phyloP scores from a whole-genome alignment of 2,888 invertebrate species.

The Fragum sueziense region DNA sequence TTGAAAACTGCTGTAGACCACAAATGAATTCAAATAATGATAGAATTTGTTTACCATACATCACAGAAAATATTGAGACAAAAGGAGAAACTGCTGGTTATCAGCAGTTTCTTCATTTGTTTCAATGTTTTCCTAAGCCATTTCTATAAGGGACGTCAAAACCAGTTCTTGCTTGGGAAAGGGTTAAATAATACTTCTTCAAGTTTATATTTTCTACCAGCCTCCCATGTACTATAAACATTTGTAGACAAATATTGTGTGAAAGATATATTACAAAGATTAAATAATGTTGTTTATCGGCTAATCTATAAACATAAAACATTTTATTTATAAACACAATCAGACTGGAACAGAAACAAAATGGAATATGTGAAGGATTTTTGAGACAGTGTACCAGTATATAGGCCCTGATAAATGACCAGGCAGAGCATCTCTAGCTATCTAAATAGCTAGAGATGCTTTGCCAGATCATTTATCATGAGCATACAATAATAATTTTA shows the following conservation, averaged over 20 bases:
- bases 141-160: too few species aligned
- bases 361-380: too few species aligned
- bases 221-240: background rate
- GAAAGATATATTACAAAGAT: background rate
- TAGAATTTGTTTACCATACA: too few species aligned
- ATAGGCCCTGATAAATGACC: too few species aligned
- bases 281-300: background rate
- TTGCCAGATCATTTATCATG: too few species aligned
- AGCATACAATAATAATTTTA: too few species aligned
- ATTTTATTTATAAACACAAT: slow-evolving; percentile 1
- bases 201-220: background rate
- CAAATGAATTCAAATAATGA: too few species aligned
- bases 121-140: background rate
- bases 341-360: background rate
- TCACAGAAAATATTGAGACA: too few species aligned
- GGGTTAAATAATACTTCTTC: background rate
- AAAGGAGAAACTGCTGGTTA: background rate
- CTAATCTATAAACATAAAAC: slow-evolving; percentile 2
- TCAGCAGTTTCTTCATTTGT: background rate
- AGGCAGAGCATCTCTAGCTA: too few species aligned
- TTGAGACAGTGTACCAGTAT: too few species aligned
- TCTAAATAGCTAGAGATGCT: too few species aligned
- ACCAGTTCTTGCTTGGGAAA: background rate
- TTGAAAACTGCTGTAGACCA: too few species aligned
- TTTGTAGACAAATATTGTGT: background rate